Percentiles rank a stretch among this genome's conserved stretches.
These are phyloP conservation scores for Netelia fuscicornis DNA, from an alignment of 2,888 invertebrate species.

Conservation along the genomic window DNA sequence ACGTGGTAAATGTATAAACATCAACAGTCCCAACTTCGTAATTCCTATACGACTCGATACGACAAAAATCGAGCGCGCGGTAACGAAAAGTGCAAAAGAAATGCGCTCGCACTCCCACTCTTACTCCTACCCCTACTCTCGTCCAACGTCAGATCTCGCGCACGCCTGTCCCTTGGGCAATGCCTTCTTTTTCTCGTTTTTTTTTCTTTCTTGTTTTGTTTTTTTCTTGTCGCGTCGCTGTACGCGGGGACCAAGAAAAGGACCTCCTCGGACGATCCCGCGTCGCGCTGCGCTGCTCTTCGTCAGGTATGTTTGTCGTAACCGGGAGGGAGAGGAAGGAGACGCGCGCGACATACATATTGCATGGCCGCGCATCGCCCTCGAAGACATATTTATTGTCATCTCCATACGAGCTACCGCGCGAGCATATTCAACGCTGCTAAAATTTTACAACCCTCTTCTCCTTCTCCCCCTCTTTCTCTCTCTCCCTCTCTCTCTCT, in stretches of 20 bases:
- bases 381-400: constrained; percentile 82
- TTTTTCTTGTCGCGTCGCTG: constrained; percentile 33
- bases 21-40: constrained; percentile 3
- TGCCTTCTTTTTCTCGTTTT: too few species aligned
- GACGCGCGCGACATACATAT: constrained; percentile 80
- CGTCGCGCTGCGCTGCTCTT: constrained; percentile 9
- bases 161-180: constrained; percentile 57
- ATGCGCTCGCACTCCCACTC: not conserved
- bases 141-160: constrained; percentile 20
- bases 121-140: not conserved
- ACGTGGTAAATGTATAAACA: constrained; percentile 20
- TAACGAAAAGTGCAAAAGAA: constrained; percentile 29
- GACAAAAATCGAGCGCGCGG: constrained; percentile 33
- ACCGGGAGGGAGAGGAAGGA: constrained; percentile 71
- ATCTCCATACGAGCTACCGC: constrained; percentile 78
- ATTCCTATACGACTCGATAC: constrained; percentile 47
- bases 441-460: constrained; percentile 59
- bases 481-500: constrained; percentile 2
- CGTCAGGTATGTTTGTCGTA: not conserved
- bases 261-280: constrained; percentile 63
- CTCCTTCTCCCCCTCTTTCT: constrained; percentile 30
- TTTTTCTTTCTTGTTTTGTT: constrained; percentile 35
- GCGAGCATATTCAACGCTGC: constrained; percentile 70
- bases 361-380: constrained; percentile 76
- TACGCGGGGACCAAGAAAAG: constrained; percentile 59